Conservation (phyloP, 1,140 invertebrate genomes). For the Melitaea cinxia region DNA sequence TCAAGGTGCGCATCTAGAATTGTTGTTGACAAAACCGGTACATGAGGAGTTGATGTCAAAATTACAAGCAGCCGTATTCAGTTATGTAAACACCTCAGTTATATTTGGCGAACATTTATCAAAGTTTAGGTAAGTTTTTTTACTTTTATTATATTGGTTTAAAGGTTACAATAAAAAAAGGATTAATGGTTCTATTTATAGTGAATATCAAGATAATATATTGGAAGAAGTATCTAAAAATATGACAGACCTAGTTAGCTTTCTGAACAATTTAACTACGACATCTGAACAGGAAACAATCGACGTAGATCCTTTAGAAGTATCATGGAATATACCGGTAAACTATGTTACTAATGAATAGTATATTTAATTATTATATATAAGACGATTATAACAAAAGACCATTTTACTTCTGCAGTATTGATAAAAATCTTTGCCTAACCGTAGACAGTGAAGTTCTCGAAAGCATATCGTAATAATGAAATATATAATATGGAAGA, state of each 20-base stretch:
- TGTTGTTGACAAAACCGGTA: conserved; percentile 47
- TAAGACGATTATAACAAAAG: no score
- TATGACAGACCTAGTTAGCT: conserved; percentile 31
- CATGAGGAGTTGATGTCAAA: conserved; percentile 51
- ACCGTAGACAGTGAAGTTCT: no score
- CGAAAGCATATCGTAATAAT: no score
- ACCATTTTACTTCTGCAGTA: no score
- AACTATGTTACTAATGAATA: background rate
- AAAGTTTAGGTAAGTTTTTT: conserved; percentile 41
- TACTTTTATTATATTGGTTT: no score
- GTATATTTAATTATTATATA: no score
- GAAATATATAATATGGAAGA: no score
- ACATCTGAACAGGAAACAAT: conserved; percentile 25
- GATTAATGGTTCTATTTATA: conserved; percentile 15
- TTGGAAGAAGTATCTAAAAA: conserved; percentile 38
- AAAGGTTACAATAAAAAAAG: background rate
- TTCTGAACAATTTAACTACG: conserved; percentile 39
- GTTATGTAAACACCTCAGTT: conserved; percentile 52
- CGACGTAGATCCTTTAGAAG: conserved; percentile 27
- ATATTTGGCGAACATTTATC: conserved; percentile 47
- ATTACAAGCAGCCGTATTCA: conserved; percentile 53
- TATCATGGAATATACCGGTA: conserved; percentile 44
- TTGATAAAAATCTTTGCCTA: no score
- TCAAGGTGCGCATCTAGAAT: conserved; percentile 31
- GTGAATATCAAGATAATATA: conserved; percentile 43